Base-by-base conservation (phyloP, 1,140 invertebrate species). In the Eriosoma lanigerum region DNA sequence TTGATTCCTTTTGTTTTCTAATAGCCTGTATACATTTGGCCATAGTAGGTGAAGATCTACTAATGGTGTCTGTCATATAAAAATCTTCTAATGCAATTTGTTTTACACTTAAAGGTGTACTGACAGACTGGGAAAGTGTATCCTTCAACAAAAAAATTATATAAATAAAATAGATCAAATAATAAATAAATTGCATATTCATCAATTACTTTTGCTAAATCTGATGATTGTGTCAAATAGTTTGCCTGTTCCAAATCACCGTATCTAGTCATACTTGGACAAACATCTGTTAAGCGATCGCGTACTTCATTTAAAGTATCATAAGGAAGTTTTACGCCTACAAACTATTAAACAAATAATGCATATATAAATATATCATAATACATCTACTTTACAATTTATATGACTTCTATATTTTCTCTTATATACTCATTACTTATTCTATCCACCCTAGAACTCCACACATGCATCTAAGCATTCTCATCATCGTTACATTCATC, bases 21-120 rank as follows among this genome's bases (percentile, higher is more conserved):
- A 93, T 94, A 54, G 97, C 96, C 84, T 95, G 92, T 64, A 98
- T 92, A 88, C 98, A 99, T 87, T 98, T 98, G 32, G 97, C 96
- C 98, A 99, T 99, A 46, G 97, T 99, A 81, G 93, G 91, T 19
- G 97, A 99, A n/a, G 97, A 95, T 85, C 97, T 89, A 81, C 94
- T 96, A 84, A 99, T 96, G 9, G 92, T 88, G 86, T 99, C 95
- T 13, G 98, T 99, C 96, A 99, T 98, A 87, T 95, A 99, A 88
- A 95, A 99, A 86, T 99, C 96, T 86, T 94, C 92, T 50, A 99
- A 87, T 66, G 90, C 88, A 85, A 92, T 93, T 80, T 94, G 89
- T 83, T 92, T 91, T 0, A 97, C 90, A 82, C 93, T 91, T 50
- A 98, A 85, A 50, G 91, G 89, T 38, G 90, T 87, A 81, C 87